Evolutionary conservation across 2,888 invertebrate species (phyloP).

Genomic region (Ecliptopera silaceata): DNA sequence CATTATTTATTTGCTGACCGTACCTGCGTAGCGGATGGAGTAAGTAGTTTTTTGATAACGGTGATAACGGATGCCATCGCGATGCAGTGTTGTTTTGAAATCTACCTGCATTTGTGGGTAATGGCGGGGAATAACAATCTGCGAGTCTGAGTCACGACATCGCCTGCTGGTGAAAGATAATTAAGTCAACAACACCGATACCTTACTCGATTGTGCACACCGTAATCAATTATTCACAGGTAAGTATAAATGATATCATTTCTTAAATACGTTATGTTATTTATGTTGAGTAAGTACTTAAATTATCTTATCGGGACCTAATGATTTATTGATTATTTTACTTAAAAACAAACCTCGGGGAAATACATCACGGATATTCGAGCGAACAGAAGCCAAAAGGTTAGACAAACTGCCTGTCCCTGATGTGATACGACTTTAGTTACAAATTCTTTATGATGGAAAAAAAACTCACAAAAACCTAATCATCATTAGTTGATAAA

Average conservation of each 20-base stretch:
- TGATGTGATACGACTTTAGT: no score
- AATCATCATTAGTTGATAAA: no score
- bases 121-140: slow-evolving; percentile 40
- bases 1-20: slow-evolving; percentile 28
- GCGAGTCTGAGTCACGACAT: slow-evolving; percentile 44
- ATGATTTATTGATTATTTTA: background rate
- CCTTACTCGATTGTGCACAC: slow-evolving; percentile 8
- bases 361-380: background rate
- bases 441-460: no score
- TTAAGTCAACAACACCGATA: slow-evolving; percentile 27
- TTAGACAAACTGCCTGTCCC: background rate
- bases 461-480: no score
- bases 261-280: background rate
- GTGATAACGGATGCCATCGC: slow-evolving; percentile 38
- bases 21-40: slow-evolving; percentile 30
- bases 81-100: slow-evolving; percentile 56
- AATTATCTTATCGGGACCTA: background rate
- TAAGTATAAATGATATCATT: background rate
- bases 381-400: background rate
- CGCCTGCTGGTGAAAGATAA: slow-evolving; percentile 28
- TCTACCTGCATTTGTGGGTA: slow-evolving; percentile 51
- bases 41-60: slow-evolving; percentile 29
- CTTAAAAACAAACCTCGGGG: background rate
- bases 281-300: background rate
- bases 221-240: background rate